Evolutionary conservation across 30 jellyfish, hydroid and myxozoan genomes (phyloP), one percentile per base, ranked within the genome.

Genomic region (Morbakka virulenta): DNA sequence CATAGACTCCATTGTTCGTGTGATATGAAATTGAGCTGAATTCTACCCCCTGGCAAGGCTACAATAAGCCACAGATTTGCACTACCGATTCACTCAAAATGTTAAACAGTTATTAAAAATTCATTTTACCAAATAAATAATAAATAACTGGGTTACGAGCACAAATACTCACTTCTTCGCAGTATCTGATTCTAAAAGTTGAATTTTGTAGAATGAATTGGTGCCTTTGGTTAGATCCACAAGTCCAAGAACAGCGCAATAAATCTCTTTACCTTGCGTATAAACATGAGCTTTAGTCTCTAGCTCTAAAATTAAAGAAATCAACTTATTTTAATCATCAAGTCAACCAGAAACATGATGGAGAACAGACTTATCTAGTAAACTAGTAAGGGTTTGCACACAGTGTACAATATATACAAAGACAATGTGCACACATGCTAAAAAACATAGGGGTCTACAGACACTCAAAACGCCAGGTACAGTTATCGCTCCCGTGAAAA

Each of bases 191-290:
- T 78, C 93, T 1, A 91, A 82, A 30, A 85, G 83, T 74, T 91
- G 98, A 24, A 85, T 24, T 76, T 91, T 91, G 76, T 91, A 91
- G 63, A 84, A 91, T 0, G 98, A 91, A 74, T 91, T 91, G 23
- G 95, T 91, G 24, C 96, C 96, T 62, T 81, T 84, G 0, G 86
- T 30, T 25, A 91, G 70, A 77, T 91, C 98, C 28, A 84, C 96
- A 83, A 84, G 51, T 1, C 98, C 98, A 64, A 91, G 89, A 13
- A 85, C 86, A 0, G 98, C 96, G 28, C 52, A 72, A 81, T 70
- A 91, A 41, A 91, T 20, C 25, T 80, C 94, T 41, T 81, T 87
- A 4, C 29, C 64, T 36, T 32, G 41, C 24, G 84, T 61, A 25
- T 77, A 77, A 12, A 91, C 94, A 53, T 91, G 98, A 41, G 88